phyloP scores from a whole-genome alignment of 23 tunicate species.

The Halocynthia aurantium region DNA sequence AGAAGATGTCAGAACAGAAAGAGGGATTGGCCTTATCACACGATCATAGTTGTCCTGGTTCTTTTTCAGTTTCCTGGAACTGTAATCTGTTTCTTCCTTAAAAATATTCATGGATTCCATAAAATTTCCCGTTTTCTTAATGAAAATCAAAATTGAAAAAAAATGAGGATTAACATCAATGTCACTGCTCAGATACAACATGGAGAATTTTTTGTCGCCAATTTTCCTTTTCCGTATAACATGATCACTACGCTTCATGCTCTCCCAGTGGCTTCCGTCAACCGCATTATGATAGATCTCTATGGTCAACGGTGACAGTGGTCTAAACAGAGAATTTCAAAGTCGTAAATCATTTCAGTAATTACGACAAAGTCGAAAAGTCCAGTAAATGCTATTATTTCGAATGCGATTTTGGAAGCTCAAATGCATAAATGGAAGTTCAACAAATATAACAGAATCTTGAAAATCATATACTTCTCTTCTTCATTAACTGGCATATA shows the following conservation, averaged over 20 bases:
- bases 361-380: too few species aligned
- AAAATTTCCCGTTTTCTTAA: background rate
- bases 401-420: too few species aligned
- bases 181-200: constrained; percentile 17
- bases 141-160: background rate
- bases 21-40: constrained; percentile 28
- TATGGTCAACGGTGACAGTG: too few species aligned
- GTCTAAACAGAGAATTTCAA: too few species aligned
- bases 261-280: constrained; percentile 45
- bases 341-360: too few species aligned
- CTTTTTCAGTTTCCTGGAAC: constrained; percentile 2
- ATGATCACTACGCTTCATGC: constrained; percentile 13
- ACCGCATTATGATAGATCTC: too few species aligned
- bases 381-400: too few species aligned
- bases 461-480: too few species aligned
- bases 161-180: background rate
- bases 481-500: too few species aligned
- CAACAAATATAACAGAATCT: too few species aligned
- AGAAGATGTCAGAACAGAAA: constrained; percentile 13
- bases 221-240: constrained; percentile 34
- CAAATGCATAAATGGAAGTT: too few species aligned
- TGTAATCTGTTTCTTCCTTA: background rate
- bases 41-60: constrained; percentile 12
- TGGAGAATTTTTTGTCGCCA: constrained; percentile 26
- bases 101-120: background rate